Evolutionary conservation across 2,797 vertebrate genomes (phyloP).

Genomic region (Pterois miles): DNA sequence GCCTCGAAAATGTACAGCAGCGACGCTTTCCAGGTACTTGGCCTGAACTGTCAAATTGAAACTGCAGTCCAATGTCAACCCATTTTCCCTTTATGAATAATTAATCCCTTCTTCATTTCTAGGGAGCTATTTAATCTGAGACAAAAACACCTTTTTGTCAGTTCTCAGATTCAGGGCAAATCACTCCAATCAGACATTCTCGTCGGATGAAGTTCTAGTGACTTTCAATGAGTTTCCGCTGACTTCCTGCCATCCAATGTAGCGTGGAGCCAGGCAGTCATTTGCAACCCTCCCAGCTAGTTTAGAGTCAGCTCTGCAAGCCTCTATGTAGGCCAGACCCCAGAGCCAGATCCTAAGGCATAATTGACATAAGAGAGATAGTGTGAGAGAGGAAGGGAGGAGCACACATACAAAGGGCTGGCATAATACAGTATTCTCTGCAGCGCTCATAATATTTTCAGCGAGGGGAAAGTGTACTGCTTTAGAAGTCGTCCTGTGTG

Average conservation of each 20-base stretch:
- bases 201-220: conserved; percentile 63
- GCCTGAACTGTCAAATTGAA: conserved; percentile 61
- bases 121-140: conserved; percentile 63
- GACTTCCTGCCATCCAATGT: conserved; percentile 60
- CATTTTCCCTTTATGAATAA: conserved; percentile 71
- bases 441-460: conserved; percentile 33
- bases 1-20: conserved; percentile 4
- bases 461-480: conserved; percentile 7
- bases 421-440: conserved; percentile 41
- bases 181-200: conserved; percentile 71
- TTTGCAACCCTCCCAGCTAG: conserved; percentile 67
- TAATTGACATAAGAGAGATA: conserved; percentile 60
- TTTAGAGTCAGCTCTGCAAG: conserved; percentile 61
- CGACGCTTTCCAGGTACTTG: conserved; percentile 49
- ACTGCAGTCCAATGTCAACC: conserved; percentile 60
- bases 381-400: conserved; percentile 1
- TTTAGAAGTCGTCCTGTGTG: conserved; percentile 31
- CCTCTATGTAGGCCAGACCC: conserved; percentile 74
- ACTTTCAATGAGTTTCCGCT: conserved; percentile 67
- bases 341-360: conserved; percentile 66
- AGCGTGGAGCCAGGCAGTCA: conserved; percentile 43
- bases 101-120: conserved; percentile 62
- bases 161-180: conserved; percentile 63
- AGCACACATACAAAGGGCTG: conserved; percentile 32
- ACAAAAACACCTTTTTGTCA: conserved; percentile 70